A percentile compares a stretch with the other conserved stretches of the same genome.
phyloP scores from a whole-genome alignment of 1,140 invertebrate genomes.

The Tribolium madens region DNA sequence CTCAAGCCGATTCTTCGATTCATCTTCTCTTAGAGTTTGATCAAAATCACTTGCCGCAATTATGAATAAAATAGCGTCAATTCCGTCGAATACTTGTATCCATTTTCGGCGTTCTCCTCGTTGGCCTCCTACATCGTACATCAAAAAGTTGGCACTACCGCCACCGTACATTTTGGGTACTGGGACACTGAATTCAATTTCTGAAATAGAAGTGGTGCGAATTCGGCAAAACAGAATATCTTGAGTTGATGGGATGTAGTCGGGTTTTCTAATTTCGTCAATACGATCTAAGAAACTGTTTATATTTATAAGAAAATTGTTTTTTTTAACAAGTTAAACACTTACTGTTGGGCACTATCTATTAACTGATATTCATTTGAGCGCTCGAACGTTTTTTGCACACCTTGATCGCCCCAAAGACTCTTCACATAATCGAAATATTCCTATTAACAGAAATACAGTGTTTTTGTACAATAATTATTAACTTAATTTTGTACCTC shows the following conservation, averaged over 20 bases:
- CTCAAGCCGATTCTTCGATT: constrained; percentile 75
- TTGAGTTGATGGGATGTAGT: constrained; percentile 76
- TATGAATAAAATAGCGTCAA: constrained; percentile 83
- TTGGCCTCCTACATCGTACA: constrained; percentile 87
- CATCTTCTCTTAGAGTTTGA: constrained; percentile 79
- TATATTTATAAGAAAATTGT: constrained; percentile 9
- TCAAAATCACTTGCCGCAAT: constrained; percentile 85
- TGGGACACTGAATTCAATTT: constrained; percentile 79
- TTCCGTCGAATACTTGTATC: constrained; percentile 82
- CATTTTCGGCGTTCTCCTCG: constrained; percentile 74
- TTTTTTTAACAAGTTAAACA: constrained; percentile 46
- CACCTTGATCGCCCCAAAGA: constrained; percentile 75
- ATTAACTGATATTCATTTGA: constrained; percentile 85
- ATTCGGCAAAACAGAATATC: constrained; percentile 79
- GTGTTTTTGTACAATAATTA: constrained; percentile 34
- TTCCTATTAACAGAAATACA: constrained; percentile 68
- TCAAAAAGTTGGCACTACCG: constrained; percentile 77
- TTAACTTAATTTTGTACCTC: constrained; percentile 64
- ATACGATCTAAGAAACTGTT: constrained; percentile 77
- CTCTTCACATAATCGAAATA: constrained; percentile 75
- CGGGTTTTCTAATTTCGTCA: constrained; percentile 69
- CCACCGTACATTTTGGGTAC: constrained; percentile 76
- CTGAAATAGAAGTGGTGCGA: constrained; percentile 78
- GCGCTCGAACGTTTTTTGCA: constrained; percentile 77
- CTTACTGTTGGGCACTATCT: constrained; percentile 85